Conservation (phyloP, 2,113 vertebrate genomes). For the Amphiprion ocellaris region DNA sequence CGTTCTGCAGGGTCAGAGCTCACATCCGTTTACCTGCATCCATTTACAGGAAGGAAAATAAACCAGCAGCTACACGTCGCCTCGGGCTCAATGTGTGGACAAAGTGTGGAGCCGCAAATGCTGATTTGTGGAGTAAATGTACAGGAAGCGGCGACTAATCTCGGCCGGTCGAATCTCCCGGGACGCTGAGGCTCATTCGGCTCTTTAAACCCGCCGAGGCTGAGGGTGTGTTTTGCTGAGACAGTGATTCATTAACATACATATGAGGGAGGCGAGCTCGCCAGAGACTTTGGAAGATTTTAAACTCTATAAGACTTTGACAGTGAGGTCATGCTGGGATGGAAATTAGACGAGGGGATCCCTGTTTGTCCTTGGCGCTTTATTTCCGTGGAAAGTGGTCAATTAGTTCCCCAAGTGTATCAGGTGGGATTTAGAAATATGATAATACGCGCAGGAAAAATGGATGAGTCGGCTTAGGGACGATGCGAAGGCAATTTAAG, state of each 20-base stretch:
- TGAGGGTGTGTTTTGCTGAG: constrained; percentile 61
- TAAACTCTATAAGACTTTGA: constrained; percentile 30
- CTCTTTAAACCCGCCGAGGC: constrained; percentile 38
- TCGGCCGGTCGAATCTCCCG: constrained; percentile 4
- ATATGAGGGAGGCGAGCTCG: constrained; percentile 61
- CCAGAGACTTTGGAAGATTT: constrained; percentile 57
- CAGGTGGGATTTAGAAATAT: constrained; percentile 59
- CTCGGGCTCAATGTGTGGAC: constrained; percentile 21
- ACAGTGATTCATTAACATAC: constrained; percentile 77
- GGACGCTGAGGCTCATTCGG: constrained; percentile 22
- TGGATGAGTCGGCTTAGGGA: constrained; percentile 48
- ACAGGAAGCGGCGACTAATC: constrained; percentile 2
- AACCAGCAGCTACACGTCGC: neutral
- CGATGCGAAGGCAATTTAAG: constrained; percentile 35
- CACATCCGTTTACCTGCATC: constrained; percentile 9
- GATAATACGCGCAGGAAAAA: constrained; percentile 59
- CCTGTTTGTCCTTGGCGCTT: constrained; percentile 59
- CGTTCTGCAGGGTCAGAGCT: constrained; percentile 45
- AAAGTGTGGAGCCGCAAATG: constrained; percentile 40
- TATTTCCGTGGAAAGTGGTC: constrained; percentile 57
- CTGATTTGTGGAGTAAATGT: constrained; percentile 18
- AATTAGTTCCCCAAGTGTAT: constrained; percentile 64
- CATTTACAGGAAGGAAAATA: neutral
- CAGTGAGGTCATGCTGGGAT: neutral
- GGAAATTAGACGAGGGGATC: constrained; percentile 41